Base-by-base conservation (phyloP, 2,888 invertebrate genomes). In the Palloptera scutellata region DNA sequence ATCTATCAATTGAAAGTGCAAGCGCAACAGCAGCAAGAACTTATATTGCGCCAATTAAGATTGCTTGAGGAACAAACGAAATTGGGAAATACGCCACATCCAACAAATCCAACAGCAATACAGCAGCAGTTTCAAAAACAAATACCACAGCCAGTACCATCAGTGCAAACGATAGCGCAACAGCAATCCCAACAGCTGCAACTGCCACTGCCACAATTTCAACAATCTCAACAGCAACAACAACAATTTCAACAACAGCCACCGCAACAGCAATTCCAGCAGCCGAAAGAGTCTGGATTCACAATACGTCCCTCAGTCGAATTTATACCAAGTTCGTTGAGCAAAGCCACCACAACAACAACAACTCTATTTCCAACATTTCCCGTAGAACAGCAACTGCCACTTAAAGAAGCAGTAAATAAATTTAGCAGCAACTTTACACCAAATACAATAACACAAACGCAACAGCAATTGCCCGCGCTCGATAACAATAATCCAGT, bases 21-120 rank as follows among this genome's bases (percentile, higher is more conserved):
- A 76, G 91, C 91, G 74, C 86, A 88, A 64, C 91, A 91, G 76
- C 91, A 92, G 74, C 91, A 92, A 78, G 91, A 91, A 63, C 88
- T 90, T 72, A 86, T 91, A 61, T 83, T 91, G 40, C 85, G 89
- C 40, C 90, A 91, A 74, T 89, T 92, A 76, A 89, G 90, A 75
- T 83, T 89, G 69, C 79, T 90, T 8, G 87, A 89, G 69, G 87
- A 88, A 67, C 87, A 89, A 70, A 86, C 87, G 55, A 72, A 69
- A 15, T 66, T 70, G 41, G 68, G 65, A 17, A 60, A 53, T 59
- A 9, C 51, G 20, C 62, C 68, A 13, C 64, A 64, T 12, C 62
- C 63, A 8, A 57, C 64, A 4, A 60, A 72, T 75, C 1, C 52
- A 75, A 70, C 75, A 73, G 40, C 77, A 75, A 72, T 69, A 8